Base-by-base conservation (phyloP, 1,140 invertebrate genomes). In the Heliothis subflexa region DNA sequence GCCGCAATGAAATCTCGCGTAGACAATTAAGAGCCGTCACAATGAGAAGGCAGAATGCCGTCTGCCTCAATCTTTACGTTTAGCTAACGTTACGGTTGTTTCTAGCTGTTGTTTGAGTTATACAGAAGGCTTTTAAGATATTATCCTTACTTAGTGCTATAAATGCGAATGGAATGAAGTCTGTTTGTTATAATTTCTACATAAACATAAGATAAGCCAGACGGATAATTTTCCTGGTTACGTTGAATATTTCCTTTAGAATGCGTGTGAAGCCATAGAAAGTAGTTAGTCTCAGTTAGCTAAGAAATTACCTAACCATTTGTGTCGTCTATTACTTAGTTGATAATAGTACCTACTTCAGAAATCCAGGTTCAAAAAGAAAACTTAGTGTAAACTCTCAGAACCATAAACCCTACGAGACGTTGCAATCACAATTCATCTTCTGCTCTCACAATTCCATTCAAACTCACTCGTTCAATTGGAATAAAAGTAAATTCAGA, bases 401-500 rank as follows among this genome's bases (percentile, higher is more conserved):
- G 5, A 40, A 40, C 33, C 33, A 40, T 40, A 40, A 7, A 40
- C 33, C 7, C 33, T 9, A 40, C 4, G 33, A 40, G 33, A 28
- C 47, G 47, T 49, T 40, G 61, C 55, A 59, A 59, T 59, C 55
- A 59, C 68, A 49, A 78, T 75, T 77, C 79, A 79, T 71, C 45
- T 75, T 83, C 74, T 9, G 33, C 33, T 72, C 70, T 68, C 52
- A 62, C 52, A 57, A 57, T 76, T 49, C 74, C 64, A 77, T 81
- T 80, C 77, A 68, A 68, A 75, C 81, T 85, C 78, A 80, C 79
- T 83, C 81, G 78, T 84, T 85, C 87, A 89, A 89, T 86, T 79
- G 85, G 78, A 86, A 88, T 86, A 81, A 90, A 87, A 88, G 81
- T 87, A 87, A 90, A 88, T 88, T 77, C 83, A 75, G 68, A 62